phyloP scores from a whole-genome alignment of 2,113 vertebrate genomes.

The Pyrgilauda ruficollis region DNA sequence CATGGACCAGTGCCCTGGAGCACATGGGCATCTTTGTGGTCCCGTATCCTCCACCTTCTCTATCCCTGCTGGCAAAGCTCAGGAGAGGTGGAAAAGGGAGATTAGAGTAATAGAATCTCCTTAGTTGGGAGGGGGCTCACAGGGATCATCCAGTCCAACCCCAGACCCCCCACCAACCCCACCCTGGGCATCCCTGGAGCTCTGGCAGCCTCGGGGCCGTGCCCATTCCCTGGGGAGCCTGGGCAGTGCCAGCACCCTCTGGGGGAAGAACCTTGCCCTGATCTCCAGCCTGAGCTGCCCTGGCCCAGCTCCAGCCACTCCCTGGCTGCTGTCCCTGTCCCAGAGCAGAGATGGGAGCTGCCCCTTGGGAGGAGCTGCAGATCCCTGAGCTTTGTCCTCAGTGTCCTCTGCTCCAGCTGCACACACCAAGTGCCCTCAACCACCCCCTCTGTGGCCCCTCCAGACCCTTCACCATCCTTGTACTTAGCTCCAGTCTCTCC shows the following conservation, averaged over 20 bases:
- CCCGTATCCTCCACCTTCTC: neutral
- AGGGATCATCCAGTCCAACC: neutral
- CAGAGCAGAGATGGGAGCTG: neutral
- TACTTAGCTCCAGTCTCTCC: neutral
- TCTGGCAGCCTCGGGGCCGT: neutral
- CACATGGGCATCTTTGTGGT: neutral
- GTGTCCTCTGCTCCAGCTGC: neutral
- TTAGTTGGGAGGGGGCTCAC: neutral
- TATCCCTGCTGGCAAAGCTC: neutral
- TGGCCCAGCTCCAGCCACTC: neutral
- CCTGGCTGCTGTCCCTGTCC: neutral
- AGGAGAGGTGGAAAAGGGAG: neutral
- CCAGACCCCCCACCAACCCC: fast-evolving
- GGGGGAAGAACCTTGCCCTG: neutral
- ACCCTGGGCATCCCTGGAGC: neutral
- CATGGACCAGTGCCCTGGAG: neutral
- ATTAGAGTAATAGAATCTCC: neutral
- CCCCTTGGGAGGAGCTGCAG: neutral
- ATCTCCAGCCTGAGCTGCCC: neutral
- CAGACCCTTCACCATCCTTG: neutral
- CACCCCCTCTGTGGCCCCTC: neutral
- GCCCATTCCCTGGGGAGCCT: neutral
- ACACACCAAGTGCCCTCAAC: neutral
- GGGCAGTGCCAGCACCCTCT: neutral
- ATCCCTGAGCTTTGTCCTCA: neutral